phyloP scores from a whole-genome alignment of 1,140 invertebrate species.

The Cotesia vestalis region DNA sequence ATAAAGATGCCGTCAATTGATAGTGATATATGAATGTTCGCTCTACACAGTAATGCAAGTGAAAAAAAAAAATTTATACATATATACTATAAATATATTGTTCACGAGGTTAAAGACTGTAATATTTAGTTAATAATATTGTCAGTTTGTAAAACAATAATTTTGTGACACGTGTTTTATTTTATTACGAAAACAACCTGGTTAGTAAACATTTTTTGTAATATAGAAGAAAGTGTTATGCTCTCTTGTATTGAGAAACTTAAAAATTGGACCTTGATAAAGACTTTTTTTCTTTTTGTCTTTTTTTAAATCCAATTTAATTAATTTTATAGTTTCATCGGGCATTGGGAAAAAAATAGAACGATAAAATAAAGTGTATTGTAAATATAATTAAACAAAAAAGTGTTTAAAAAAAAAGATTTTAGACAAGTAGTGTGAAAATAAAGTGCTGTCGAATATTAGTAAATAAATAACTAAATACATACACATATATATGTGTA shows the following conservation, averaged over 20 bases:
- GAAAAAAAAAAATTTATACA: not conserved
- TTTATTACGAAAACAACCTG: too few species aligned
- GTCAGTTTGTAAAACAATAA: not conserved
- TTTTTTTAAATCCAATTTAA: not conserved
- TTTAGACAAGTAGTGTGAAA: too few species aligned
- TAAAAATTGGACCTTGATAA: constrained; percentile 2
- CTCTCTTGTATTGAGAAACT: not conserved
- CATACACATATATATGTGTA: not conserved
- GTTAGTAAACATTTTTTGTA: too few species aligned
- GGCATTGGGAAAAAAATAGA: not conserved
- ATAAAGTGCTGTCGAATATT: too few species aligned
- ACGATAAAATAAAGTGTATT: too few species aligned
- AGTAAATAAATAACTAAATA: too few species aligned
- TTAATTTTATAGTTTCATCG: too few species aligned
- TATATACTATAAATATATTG: constrained; percentile 16
- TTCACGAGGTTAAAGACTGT: constrained; percentile 29
- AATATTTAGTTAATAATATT: not conserved
- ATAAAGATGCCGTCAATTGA: not conserved
- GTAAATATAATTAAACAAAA: too few species aligned
- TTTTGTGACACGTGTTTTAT: too few species aligned
- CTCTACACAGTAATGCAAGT: not conserved
- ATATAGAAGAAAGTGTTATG: too few species aligned
- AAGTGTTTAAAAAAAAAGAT: too few species aligned
- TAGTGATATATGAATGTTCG: not conserved
- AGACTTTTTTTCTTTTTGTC: not conserved